phyloP scores from a whole-genome alignment of 2,888 invertebrate genomes.

The Tipula unca region DNA sequence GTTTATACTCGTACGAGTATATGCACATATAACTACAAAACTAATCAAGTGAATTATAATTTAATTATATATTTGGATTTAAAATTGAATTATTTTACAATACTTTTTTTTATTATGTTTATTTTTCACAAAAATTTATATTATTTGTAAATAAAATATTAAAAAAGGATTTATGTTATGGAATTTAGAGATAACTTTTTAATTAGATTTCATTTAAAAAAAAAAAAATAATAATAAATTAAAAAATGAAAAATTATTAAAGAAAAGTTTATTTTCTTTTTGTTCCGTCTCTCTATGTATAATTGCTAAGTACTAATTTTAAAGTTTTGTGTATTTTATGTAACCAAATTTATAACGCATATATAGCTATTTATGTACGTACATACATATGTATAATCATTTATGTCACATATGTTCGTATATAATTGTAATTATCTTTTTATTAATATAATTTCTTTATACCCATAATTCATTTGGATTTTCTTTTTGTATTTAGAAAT shows the following conservation, averaged over 20 bases:
- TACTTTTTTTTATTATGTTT: background rate
- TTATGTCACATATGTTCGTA: background rate
- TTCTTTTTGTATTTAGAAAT: background rate
- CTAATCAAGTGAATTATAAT: background rate
- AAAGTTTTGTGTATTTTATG: background rate
- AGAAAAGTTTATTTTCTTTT: background rate
- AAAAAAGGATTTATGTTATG: background rate
- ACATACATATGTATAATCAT: background rate
- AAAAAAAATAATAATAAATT: background rate
- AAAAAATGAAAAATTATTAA: background rate
- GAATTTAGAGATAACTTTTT: constrained; percentile 2
- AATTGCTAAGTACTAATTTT: background rate
- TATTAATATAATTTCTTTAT: background rate
- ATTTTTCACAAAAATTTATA: background rate
- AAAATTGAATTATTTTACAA: background rate
- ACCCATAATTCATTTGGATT: constrained; percentile 8
- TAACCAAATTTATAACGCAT: background rate
- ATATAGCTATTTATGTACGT: background rate
- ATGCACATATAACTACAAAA: background rate
- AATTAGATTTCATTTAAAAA: background rate
- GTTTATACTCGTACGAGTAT: too few relatives aligned
- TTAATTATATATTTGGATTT: background rate
- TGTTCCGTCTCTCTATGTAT: background rate
- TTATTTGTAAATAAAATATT: background rate
- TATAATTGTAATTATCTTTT: constrained; percentile 8